phyloP scores from a whole-genome alignment of 2,888 invertebrate genomes.

The Tribolium freemani region DNA sequence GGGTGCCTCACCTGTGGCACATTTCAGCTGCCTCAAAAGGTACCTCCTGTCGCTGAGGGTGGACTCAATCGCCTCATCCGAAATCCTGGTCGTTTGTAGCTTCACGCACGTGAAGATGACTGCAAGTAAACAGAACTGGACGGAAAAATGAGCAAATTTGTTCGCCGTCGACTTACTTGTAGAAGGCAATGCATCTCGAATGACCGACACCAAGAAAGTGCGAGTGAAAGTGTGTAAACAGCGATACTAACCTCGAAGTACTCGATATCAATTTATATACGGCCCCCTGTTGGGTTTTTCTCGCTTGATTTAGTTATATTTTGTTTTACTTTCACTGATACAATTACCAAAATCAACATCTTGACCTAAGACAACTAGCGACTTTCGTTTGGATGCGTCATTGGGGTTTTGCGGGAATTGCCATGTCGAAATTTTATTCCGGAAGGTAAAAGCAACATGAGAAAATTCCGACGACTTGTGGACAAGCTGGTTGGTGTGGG shows the following conservation, averaged over 20 bases:
- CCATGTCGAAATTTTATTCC: background rate
- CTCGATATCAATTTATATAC: conserved; percentile 27
- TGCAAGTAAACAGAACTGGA: conserved; percentile 48
- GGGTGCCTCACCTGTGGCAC: conserved; percentile 80
- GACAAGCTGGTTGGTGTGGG: conserved; percentile 15
- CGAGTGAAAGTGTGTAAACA: conserved; percentile 33
- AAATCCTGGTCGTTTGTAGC: conserved; percentile 60
- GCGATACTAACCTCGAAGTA: conserved; percentile 12
- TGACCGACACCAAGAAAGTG: conserved; percentile 20
- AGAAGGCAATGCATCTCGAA: conserved; percentile 21
- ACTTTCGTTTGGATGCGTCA: conserved; percentile 23
- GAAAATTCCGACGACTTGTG: background rate
- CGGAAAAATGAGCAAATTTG: background rate
- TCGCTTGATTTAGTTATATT: conserved; percentile 10
- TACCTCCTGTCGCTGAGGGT: conserved; percentile 80
- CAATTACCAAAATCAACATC: conserved; percentile 17
- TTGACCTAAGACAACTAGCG: conserved; percentile 15
- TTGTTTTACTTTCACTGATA: conserved; percentile 24
- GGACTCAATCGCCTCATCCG: conserved; percentile 77
- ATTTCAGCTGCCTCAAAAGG: conserved; percentile 79
- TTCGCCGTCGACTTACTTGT: background rate
- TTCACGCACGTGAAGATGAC: conserved; percentile 40
- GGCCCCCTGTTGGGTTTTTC: conserved; percentile 5
- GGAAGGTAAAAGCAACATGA: background rate
- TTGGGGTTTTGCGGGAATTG: background rate